These are phyloP conservation scores for Hemitrygon akajei DNA, from an alignment of 2,797 vertebrate species.

Conservation along the genomic window DNA sequence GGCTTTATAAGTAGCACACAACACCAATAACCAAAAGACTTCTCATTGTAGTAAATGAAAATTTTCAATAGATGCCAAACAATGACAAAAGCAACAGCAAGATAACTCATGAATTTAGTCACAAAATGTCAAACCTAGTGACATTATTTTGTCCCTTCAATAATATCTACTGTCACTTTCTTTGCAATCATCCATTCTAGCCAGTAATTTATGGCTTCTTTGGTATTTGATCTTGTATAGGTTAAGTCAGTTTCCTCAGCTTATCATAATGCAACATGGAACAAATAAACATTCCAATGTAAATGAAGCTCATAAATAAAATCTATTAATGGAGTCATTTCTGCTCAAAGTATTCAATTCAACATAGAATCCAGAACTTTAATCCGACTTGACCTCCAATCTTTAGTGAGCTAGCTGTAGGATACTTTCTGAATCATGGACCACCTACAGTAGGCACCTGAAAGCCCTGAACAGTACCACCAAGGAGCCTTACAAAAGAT, in stretches of 20 bases:
- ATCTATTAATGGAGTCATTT: neutral
- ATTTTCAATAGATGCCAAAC: neutral
- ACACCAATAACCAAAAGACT: neutral
- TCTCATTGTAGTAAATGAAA: neutral
- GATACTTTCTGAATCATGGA: neutral
- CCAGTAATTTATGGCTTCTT: neutral
- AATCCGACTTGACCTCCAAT: neutral
- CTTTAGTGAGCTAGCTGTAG: neutral
- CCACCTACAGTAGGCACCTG: too few relatives aligned
- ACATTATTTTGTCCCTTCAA: too few relatives aligned
- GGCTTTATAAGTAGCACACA: neutral
- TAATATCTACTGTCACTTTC: neutral
- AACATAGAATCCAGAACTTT: neutral
- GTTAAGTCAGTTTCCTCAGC: neutral
- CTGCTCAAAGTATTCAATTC: neutral
- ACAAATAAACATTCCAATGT: neutral
- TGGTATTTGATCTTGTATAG: neutral
- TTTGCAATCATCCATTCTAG: neutral
- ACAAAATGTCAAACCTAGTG: neutral
- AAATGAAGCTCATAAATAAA: neutral
- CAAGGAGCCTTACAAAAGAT: too few relatives aligned
- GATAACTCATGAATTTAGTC: neutral
- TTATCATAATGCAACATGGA: neutral
- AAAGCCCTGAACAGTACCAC: too few relatives aligned
- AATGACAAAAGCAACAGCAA: neutral